A percentile compares a stretch with the other conserved stretches of the same genome.
Evolutionary conservation across 2,888 invertebrate species (phyloP).

Genomic region (Spatulosminthurus flaviceps): DNA sequence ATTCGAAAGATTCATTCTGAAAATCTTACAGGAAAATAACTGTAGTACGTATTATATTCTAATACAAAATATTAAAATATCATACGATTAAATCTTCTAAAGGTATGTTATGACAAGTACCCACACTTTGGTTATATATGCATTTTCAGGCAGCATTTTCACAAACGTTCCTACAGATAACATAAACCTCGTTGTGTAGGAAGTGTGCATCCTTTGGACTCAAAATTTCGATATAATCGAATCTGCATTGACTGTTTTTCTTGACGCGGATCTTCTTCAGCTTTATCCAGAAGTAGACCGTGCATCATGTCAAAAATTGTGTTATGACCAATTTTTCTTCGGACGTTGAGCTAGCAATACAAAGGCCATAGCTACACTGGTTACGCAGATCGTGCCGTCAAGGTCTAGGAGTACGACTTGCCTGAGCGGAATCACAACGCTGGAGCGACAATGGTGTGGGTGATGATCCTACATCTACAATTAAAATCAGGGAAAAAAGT

Average conservation of each 20-base stretch:
- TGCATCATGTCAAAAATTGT: background rate
- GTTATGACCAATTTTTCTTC: slow-evolving; percentile 27
- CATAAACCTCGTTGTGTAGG: no score
- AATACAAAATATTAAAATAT: slow-evolving; percentile 8
- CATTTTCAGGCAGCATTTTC: no score
- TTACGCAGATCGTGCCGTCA: slow-evolving; percentile 24
- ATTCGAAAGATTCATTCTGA: background rate
- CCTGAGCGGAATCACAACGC: slow-evolving; percentile 63
- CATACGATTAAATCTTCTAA: background rate
- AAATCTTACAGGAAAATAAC: background rate
- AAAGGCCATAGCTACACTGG: slow-evolving; percentile 14
- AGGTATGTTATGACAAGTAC: background rate
- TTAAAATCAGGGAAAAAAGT: no score
- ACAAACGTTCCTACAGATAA: no score
- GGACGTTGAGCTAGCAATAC: slow-evolving; percentile 27
- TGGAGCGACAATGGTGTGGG: slow-evolving; percentile 53
- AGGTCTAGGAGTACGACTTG: slow-evolving; percentile 51
- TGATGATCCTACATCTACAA: slow-evolving; percentile 29
- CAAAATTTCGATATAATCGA: background rate
- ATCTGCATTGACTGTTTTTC: background rate
- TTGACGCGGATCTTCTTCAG: background rate
- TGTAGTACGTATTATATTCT: background rate
- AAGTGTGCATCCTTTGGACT: background rate
- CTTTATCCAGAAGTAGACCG: background rate
- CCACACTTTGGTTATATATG: no score